Evolutionary conservation across 2,113 vertebrate genomes (phyloP), one percentile per base, ranked within the genome.

Genomic region (Leptosomus discolor): DNA sequence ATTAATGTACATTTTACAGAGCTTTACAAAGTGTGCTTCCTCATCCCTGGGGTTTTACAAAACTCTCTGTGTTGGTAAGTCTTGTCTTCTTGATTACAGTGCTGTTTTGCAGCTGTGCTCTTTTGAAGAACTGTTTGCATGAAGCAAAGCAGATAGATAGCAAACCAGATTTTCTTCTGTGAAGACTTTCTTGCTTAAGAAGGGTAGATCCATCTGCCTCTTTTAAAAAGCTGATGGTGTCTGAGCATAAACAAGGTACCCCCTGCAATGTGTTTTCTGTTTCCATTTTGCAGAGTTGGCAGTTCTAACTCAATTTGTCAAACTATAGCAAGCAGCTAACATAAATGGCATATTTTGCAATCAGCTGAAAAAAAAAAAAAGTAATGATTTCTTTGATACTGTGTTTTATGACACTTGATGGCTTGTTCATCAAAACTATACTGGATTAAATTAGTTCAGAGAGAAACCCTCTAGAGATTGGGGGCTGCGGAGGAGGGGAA

Each of bases 401-500:
- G 7, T 57, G 56, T 27, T 56, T 43, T 56, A 14, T 77, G 11
- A 51, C 8, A 6, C 34, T n/a, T 46, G 48, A 18, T 51, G 63
- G 2, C 19, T 78, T 68, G 53, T 68, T 90, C 29, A 85, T 89
- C 46, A n/a, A 83, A 61, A 51, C 5, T 51, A 2, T 56, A 29
- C 14, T 77, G 19, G 8, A 15, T 89, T 26, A 88, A 94, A 91
- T 88, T 58, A 87, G 30, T 69, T 88, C 84, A 67, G 37, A 57
- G 17, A 84, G 10, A 63, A 88, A 46, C 27, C n/a, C 17, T 56
- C 23, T 76, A 46, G 80, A 85, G 4, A 32, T 73, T 83, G 6
- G 12, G 17, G 36, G 1, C 9, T 3, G 12, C 19, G 21, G 3
- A 23, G 5, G 12, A 1, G 9, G 5, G 5, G 17, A 39, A 56